Percentiles rank a stretch among this genome's conserved stretches.
These are phyloP conservation scores for Apomyelois bistriatella DNA, from an alignment of 2,888 invertebrate species.

Conservation along the genomic window DNA sequence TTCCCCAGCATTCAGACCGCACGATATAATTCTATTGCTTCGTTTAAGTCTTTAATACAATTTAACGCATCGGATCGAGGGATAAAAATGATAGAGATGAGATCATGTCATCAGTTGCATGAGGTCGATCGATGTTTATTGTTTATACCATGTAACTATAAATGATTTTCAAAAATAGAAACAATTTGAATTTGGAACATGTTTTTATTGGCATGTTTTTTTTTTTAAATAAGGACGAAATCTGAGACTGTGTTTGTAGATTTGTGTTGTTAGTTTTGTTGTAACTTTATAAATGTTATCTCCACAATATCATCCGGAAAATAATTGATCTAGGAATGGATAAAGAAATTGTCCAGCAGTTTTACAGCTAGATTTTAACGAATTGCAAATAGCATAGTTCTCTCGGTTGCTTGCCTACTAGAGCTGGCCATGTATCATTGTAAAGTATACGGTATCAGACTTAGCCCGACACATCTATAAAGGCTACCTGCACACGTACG, in stretches of 20 bases:
- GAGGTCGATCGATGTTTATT: slow-evolving; percentile 38
- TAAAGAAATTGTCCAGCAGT: no score
- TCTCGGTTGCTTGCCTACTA: slow-evolving; percentile 16
- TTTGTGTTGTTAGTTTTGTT: no score
- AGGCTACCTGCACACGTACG: slow-evolving; percentile 73
- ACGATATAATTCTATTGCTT: slow-evolving; percentile 54
- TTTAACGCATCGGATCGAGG: slow-evolving; percentile 59
- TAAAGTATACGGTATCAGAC: slow-evolving; percentile 51
- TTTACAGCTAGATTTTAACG: no score
- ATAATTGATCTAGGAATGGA: no score
- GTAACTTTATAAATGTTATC: no score
- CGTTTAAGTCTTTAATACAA: slow-evolving; percentile 58
- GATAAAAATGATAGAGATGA: slow-evolving; percentile 25
- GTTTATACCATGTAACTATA: no score
- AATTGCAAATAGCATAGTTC: no score
- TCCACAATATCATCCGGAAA: no score
- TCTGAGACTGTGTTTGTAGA: no score
- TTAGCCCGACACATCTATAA: slow-evolving; percentile 54
- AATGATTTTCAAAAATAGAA: no score
- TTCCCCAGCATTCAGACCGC: slow-evolving; percentile 51
- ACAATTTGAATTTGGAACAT: neutral
- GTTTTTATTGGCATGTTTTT: slow-evolving; percentile 39
- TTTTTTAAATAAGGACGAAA: no score
- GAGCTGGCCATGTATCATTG: slow-evolving; percentile 35
- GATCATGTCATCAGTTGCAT: slow-evolving; percentile 25